Conservation (phyloP, 35 echinoderm and acorn worm genomes). For the Apostichopus parvimensis region DNA sequence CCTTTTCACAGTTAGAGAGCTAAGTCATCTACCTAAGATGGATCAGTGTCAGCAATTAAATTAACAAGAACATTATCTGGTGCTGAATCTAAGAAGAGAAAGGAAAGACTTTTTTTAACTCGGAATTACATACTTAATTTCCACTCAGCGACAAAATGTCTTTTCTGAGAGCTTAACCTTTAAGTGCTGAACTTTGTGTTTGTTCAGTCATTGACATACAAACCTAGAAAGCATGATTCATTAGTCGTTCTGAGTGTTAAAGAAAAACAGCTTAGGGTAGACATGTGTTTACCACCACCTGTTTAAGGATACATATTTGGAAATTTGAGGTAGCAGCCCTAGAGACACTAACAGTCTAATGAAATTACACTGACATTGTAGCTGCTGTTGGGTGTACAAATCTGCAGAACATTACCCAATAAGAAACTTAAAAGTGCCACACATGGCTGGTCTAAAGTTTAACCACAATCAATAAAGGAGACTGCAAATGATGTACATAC, state of each 20-base stretch:
- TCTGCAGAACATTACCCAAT: neutral
- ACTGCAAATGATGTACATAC: neutral
- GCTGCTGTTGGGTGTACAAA: neutral
- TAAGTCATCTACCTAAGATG: no score
- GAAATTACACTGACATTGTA: neutral
- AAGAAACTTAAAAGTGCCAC: neutral
- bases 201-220: neutral
- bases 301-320: neutral
- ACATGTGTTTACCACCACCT: neutral
- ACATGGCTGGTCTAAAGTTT: neutral
- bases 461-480: neutral
- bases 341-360: neutral
- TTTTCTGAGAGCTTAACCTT: neutral
- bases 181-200: neutral
- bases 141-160: no score
- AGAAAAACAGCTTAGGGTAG: neutral
- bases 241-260: neutral
- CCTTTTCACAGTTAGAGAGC: no score
- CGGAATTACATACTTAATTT: no score
- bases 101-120: no score
- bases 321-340: neutral
- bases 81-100: no score
- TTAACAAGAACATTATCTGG: no score
- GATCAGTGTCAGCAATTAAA: no score
- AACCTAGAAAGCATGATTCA: neutral